phyloP scores from a whole-genome alignment of 2,797 vertebrate genomes.

The Coranthus polyacanthus region DNA sequence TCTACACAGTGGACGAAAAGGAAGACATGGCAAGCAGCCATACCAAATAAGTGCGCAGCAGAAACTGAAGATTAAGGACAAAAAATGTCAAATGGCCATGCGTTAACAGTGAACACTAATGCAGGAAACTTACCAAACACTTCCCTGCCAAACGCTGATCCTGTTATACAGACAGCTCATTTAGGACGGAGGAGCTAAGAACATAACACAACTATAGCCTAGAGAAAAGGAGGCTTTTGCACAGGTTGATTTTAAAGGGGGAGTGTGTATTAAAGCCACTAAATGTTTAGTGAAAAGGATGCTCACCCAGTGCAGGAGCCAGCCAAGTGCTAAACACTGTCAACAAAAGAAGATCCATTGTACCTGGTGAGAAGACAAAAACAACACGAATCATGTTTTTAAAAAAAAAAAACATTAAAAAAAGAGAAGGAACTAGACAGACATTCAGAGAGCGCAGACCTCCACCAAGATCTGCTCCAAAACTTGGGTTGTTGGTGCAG shows the following conservation, averaged over 20 bases:
- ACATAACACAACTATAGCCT: slow-evolving; percentile 13
- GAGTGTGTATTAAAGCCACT: not conserved
- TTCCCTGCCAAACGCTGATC: slow-evolving; percentile 86
- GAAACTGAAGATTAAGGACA: slow-evolving; percentile 6
- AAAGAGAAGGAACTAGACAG: too few relatives aligned
- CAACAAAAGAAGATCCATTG: slow-evolving; percentile 75
- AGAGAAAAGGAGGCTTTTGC: not conserved
- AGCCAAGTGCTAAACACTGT: slow-evolving; percentile 72
- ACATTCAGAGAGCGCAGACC: too few relatives aligned
- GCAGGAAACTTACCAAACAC: slow-evolving; percentile 79
- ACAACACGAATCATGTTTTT: not conserved
- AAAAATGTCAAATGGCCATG: slow-evolving; percentile 43
- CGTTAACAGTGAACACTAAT: slow-evolving; percentile 28
- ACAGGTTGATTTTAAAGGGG: not conserved
- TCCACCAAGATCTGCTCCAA: too few relatives aligned
- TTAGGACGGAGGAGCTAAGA: slow-evolving; percentile 34
- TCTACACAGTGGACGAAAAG: slow-evolving; percentile 1
- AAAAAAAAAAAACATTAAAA: too few relatives aligned
- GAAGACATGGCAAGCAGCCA: slow-evolving; percentile 25
- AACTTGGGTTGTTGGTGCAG: too few relatives aligned
- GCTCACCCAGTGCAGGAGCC: slow-evolving; percentile 78
- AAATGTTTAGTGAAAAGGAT: not conserved
- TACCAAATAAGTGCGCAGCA: slow-evolving; percentile 3
- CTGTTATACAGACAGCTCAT: slow-evolving; percentile 72
- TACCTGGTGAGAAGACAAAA: slow-evolving; percentile 53